Evolutionary conservation across 1,140 invertebrate genomes (phyloP).

Genomic region (Choristoneura fumiferana): DNA sequence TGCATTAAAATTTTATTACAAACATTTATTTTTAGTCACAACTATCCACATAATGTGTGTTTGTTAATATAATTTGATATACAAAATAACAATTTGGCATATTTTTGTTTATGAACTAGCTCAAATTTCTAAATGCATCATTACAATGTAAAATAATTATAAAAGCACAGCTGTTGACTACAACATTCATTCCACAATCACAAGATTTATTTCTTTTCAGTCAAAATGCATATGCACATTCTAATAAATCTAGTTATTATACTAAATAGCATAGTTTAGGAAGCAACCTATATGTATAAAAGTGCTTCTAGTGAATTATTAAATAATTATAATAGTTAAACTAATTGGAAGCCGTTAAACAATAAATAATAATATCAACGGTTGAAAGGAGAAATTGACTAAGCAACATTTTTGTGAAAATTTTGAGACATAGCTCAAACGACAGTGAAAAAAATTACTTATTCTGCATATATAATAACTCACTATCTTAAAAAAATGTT

Average conservation of each 20-base stretch:
- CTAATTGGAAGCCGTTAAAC: constrained; percentile 57
- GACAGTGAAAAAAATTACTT: too few relatives aligned
- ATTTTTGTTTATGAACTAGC: constrained; percentile 65
- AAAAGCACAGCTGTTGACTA: constrained; percentile 58
- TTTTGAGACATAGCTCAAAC: too few relatives aligned
- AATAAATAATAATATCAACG: constrained; percentile 43
- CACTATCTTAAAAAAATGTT: too few relatives aligned
- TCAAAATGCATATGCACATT: constrained; percentile 62
- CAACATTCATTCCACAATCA: constrained; percentile 71
- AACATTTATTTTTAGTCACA: constrained; percentile 31
- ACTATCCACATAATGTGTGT: constrained; percentile 31
- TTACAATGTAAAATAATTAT: constrained; percentile 60
- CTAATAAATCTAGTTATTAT: constrained; percentile 54
- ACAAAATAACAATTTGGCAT: constrained; percentile 75
- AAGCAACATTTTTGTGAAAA: too few relatives aligned
- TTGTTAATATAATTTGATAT: constrained; percentile 50
- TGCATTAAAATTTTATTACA: constrained; percentile 29
- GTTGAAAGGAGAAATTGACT: too few relatives aligned
- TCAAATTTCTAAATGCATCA: constrained; percentile 70
- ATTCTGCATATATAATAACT: too few relatives aligned
- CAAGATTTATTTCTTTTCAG: constrained; percentile 62
- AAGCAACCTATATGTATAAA: constrained; percentile 62
- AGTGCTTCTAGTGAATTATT: constrained; percentile 52
- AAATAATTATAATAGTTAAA: constrained; percentile 35
- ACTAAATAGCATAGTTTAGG: constrained; percentile 63